Conservation (phyloP, 1,140 invertebrate genomes). For the Mactra quadrangularis region DNA sequence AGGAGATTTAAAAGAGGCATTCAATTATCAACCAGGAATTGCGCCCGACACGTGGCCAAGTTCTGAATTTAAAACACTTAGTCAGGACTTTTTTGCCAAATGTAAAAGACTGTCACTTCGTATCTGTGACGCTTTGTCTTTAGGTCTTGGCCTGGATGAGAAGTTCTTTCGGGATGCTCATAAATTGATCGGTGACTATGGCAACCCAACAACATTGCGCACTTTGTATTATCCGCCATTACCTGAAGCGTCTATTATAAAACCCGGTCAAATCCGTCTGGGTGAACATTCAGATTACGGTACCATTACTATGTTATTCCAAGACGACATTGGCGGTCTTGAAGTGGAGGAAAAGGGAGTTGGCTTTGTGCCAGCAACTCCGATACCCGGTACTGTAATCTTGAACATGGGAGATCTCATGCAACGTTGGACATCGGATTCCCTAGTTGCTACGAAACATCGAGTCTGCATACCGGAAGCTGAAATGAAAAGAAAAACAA, state of each 20-base stretch:
- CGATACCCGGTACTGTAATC: constrained; percentile 35
- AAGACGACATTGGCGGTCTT: constrained; percentile 85
- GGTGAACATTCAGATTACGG: constrained; percentile 90
- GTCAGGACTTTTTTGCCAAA: neutral
- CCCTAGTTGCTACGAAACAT: constrained; percentile 84
- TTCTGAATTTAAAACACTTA: neutral
- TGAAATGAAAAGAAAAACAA: constrained; percentile 85
- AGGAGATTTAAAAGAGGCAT: neutral
- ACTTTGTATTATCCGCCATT: neutral
- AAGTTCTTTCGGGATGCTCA: neutral
- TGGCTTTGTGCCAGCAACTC: constrained; percentile 43
- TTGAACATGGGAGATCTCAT: constrained; percentile 61
- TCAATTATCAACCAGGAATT: neutral
- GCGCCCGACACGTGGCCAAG: too few relatives aligned
- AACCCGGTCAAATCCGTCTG: constrained; percentile 86
- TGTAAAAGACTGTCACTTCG: neutral
- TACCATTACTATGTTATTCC: constrained; percentile 89
- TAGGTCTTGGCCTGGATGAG: neutral
- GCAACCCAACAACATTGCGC: neutral
- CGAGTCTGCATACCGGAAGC: constrained; percentile 89
- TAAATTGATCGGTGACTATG: neutral
- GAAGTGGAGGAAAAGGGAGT: constrained; percentile 64
- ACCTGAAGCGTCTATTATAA: neutral
- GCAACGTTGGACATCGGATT: constrained; percentile 62
- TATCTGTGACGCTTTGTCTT: neutral